Base-by-base conservation (phyloP, 1,140 invertebrate genomes). In the Octopus bimaculoides region DNA sequence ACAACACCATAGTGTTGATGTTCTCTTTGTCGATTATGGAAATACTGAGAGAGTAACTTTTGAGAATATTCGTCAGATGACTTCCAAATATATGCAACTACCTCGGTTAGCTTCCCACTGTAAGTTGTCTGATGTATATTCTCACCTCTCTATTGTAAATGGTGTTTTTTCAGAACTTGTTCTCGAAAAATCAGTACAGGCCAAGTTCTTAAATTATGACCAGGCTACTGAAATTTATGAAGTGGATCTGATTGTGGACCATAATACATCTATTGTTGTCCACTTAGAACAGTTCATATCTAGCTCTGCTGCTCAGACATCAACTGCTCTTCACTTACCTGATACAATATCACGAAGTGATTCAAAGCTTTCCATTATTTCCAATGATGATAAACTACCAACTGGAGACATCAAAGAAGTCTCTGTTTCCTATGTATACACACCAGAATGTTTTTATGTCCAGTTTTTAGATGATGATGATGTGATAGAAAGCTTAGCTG, bases 21-120 rank as follows among this genome's bases (percentile, higher is more conserved):
- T 96, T 1, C 91, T 93, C 53, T 96, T 95, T 84, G 82, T 84
- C 5, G 85, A 85, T 74, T 84, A 83, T 78, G 87, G 86, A 74
- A 84, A 85, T 55, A 74, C 56, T 53, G 84, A 83, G 76, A 80
- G 81, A 17, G 75, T 83, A 5, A 73, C 75, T 9, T 7, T 76
- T 12, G 52, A 53, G 54, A 78, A 82, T 69, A 73, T 84, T 17
- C 82, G 79, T 17, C 61, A 78, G 17, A 66, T 84, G 9, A 78
- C 75, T 55, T 20, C 80, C 17, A 78, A 82, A 12, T 66, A 83
- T 5, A 56, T 83, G 53, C 17, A 75, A 14, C n/a, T 55, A 20
- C 83, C 85, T 9, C 54, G 77, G 17, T 78, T 80, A 75, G 85
- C 82, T 9, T 82, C 82, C 53, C 77, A 69, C n/a, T 86, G 85